Evolutionary conservation across 2,113 vertebrate species (phyloP), one percentile per base, ranked within the genome.

Genomic region (Axis porcinus): DNA sequence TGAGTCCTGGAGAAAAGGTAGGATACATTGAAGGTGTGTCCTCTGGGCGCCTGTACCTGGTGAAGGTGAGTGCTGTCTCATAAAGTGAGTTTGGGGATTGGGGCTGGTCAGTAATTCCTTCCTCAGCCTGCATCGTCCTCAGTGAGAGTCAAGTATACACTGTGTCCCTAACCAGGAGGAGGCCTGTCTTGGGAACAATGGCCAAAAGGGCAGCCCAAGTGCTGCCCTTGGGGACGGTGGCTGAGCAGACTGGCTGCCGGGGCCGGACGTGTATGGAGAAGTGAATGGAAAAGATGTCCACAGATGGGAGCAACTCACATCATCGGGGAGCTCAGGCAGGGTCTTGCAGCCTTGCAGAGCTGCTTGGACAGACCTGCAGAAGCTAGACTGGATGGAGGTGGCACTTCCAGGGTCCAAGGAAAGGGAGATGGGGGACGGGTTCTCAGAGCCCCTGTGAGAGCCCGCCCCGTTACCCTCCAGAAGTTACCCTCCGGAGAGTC

Each of bases 401-500:
- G 67, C 23, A 30, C 45, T 28, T 74, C 19, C 19, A 27, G 45
- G 60, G 78, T 11, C 45, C 67, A 21, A 52, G 33, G 58, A 50
- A 74, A 55, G 54, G 57, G 52, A 64, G 85, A 25, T 13, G 5
- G 1, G 40, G 6, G 50, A 40, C 1, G 25, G 45, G 19, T 52
- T 50, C 36, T 28, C 1, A 2, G 21, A 4, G 1, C 45, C 43
- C 36, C 16, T 23, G 16, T 7, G 2, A 28, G 70, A 40, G 30
- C 15, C 16, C 21, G 13, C 1, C 16, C 2, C 2, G 2, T 19
- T 40, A 0, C 23, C 23, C 50, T 52, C 40, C 6, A 3, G 6
- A 76, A 3, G 6, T 16, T 54, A 0, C 23, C 17, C 43, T 52
- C n/a, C 5, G 0, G 16, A n/a, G 54, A 94, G 25, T 70, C 45